These are phyloP conservation scores for Sesia apiformis DNA, from an alignment of 2,888 invertebrate species.

Conservation along the genomic window DNA sequence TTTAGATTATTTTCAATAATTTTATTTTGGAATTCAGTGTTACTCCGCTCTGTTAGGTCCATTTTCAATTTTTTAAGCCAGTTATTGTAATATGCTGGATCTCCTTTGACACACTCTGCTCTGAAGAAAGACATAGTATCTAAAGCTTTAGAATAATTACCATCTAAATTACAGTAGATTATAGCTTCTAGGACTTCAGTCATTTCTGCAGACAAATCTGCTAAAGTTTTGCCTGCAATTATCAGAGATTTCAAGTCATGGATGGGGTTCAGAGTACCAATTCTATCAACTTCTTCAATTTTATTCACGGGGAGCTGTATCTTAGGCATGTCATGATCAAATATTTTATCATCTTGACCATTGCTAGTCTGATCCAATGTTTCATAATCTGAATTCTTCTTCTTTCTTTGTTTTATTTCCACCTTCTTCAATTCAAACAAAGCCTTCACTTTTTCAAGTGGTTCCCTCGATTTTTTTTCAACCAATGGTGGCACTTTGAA, in stretches of 20 bases:
- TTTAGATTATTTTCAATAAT: constrained; percentile 39
- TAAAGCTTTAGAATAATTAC: constrained; percentile 44
- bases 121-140: constrained; percentile 47
- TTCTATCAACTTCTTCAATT: constrained; percentile 28
- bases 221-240: constrained; percentile 37
- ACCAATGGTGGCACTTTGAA: constrained; percentile 67
- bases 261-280: constrained; percentile 76
- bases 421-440: constrained; percentile 63
- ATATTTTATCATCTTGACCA: constrained; percentile 4
- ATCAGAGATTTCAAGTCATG: constrained; percentile 73
- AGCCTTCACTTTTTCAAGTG: constrained; percentile 58
- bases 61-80: constrained; percentile 53
- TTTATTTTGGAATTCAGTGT: constrained; percentile 30
- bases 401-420: constrained; percentile 37
- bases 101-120: constrained; percentile 39
- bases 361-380: constrained; percentile 13
- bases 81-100: constrained; percentile 48
- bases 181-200: constrained; percentile 51
- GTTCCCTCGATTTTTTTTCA: constrained; percentile 54
- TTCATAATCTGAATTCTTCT: constrained; percentile 18
- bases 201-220: constrained; percentile 41
- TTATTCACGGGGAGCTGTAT: constrained; percentile 31
- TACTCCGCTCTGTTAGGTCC: constrained; percentile 34
- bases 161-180: constrained; percentile 48
- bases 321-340: constrained; percentile 29